phyloP scores from a whole-genome alignment of 2,888 invertebrate genomes.

The Drosophila ustulata region DNA sequence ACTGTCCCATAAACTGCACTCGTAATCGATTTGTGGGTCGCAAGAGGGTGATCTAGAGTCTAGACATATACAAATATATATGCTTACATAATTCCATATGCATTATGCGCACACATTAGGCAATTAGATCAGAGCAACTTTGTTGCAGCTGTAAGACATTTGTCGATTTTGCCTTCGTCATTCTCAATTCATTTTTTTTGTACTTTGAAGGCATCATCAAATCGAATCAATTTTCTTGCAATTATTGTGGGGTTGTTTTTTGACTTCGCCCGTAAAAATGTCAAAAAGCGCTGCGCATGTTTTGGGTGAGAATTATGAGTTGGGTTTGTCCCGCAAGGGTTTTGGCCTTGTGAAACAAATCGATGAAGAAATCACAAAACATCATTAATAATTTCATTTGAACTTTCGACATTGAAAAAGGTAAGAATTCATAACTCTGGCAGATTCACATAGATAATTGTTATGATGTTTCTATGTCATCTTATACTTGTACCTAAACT shows the following conservation, averaged over 20 bases:
- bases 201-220: slow-evolving; percentile 51
- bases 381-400: slow-evolving; percentile 4
- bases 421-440: neutral
- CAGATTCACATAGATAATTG: slow-evolving; percentile 2
- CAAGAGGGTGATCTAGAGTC: neutral
- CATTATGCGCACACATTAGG: slow-evolving; percentile 68
- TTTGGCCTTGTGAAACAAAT: neutral
- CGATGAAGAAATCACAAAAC: neutral
- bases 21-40: slow-evolving; percentile 53
- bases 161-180: slow-evolving; percentile 1
- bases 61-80: slow-evolving; percentile 17
- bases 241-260: slow-evolving; percentile 52
- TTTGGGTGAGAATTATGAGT: slow-evolving; percentile 50
- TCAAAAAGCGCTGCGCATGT: slow-evolving; percentile 27
- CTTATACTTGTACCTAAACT: no score
- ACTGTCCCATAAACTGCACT: slow-evolving; percentile 74
- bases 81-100: slow-evolving; percentile 55
- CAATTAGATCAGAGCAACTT: slow-evolving; percentile 59
- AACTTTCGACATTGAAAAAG: neutral
- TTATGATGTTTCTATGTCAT: neutral
- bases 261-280: slow-evolving; percentile 38
- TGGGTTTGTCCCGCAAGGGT: slow-evolving; percentile 5
- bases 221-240: slow-evolving; percentile 65
- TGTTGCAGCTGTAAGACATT: slow-evolving; percentile 50
- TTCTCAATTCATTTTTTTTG: neutral